Base-by-base conservation (phyloP, 1,140 invertebrate genomes). In the Drosophila pachea region DNA sequence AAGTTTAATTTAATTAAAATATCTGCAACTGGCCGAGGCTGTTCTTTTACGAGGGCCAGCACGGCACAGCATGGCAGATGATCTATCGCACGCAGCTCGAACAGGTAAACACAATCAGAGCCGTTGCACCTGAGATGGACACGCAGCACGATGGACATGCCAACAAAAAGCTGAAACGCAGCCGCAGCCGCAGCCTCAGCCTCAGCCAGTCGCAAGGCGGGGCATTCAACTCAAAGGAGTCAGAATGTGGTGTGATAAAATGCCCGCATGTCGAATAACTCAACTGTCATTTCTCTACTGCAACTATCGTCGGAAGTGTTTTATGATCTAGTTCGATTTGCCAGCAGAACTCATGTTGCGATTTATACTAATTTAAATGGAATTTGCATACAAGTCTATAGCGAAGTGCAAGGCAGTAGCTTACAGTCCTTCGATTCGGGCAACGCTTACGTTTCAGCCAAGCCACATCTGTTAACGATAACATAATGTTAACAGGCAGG, bases 1-100 rank as follows among this genome's bases (percentile, higher is more conserved):
- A 82, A 86, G 66, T 84, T 84, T 84, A 84, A 84, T 84, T 84
- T 84, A 86, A 84, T 84, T 84, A 84, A 84, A 86, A 86, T 79
- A 67, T 76, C 69, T 79, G 81, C 78, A 79, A 43, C 40, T 76
- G 49, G 2, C 36, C 47, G 56, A 14, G 36, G 42, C 50, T 56
- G 42, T n/a, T 16, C 50, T 56, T 35, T n/a, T 16, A 42, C 49
- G 40, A 56, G 58, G 53, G 49, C 42, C 35, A 11, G 48, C 14
- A 33, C 40, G 7, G 14, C 14, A 43, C 40, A 56, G 12, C 29
- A 56, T 48, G 54, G 68, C 61, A 76, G 79, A 84, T 84, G 76
- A 84, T 86, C 79, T 79, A 64, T 74, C 56, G 79, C 81, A 83
- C 76, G 78, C 78, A 84, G 68, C 59, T 49, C 68, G 68, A 68